Conservation (phyloP, 2,797 vertebrate genomes). For the Myiotriccus ornatus region DNA sequence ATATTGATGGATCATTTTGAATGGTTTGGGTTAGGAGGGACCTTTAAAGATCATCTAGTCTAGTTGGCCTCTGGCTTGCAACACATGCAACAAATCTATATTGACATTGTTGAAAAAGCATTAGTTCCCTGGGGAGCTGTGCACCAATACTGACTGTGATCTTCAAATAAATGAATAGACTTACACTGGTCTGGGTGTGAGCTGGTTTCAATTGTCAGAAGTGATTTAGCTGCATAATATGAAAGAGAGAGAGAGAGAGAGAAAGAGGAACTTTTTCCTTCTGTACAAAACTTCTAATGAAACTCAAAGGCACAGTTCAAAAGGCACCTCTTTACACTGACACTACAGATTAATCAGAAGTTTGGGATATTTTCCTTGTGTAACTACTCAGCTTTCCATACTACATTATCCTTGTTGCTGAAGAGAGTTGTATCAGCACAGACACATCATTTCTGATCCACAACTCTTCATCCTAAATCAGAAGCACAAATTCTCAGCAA, state of each 20-base stretch:
- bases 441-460: neutral
- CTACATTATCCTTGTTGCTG: neutral
- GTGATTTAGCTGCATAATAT: neutral
- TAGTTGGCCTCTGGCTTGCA: neutral
- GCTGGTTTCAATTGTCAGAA: neutral
- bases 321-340: neutral
- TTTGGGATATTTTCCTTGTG: neutral
- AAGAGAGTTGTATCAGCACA: neutral
- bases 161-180: neutral
- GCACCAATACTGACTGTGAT: neutral
- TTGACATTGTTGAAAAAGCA: neutral
- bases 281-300: neutral
- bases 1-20: neutral
- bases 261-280: neutral
- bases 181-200: neutral
- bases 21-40: neutral
- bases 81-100: neutral
- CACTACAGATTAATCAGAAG: neutral
- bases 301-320: slow-evolving; percentile 15
- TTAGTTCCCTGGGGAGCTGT: neutral
- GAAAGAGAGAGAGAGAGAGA: neutral
- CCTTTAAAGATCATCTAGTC: neutral
- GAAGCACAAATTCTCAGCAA: neutral
- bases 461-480: neutral
- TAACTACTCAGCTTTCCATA: neutral